These are phyloP conservation scores for Sclerurus mexicanus DNA, from an alignment of 2,113 vertebrate genomes.

Conservation along the genomic window DNA sequence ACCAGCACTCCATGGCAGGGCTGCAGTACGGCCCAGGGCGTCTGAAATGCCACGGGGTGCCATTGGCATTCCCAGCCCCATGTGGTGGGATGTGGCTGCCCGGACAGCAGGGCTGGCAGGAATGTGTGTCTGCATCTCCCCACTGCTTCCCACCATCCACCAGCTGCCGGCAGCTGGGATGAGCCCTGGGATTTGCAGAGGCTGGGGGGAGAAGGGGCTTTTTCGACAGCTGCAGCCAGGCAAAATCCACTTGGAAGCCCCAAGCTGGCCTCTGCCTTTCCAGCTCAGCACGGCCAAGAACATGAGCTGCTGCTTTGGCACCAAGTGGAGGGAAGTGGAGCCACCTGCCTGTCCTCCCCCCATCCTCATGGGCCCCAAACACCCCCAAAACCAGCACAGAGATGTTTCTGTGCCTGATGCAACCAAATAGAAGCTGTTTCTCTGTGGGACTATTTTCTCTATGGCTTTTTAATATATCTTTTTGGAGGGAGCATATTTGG, in stretches of 20 bases:
- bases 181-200: accelerated
- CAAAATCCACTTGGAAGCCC: background rate
- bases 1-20: background rate
- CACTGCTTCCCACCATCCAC: background rate
- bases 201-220: background rate
- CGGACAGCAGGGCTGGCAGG: accelerated
- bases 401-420: accelerated
- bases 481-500: background rate
- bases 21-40: background rate
- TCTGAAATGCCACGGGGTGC: accelerated
- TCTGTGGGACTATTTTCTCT: accelerated
- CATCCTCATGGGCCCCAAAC: accelerated
- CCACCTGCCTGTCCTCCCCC: background rate
- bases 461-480: background rate
- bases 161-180: background rate
- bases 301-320: background rate
- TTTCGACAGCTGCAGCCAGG: background rate
- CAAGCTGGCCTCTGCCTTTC: background rate
- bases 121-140: background rate
- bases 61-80: accelerated
- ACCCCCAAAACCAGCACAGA: background rate
- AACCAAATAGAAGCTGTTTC: background rate
- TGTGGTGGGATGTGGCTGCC: accelerated
- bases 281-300: background rate
- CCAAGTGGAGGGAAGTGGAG: accelerated